Evolutionary conservation across 2,888 invertebrate genomes (phyloP), one percentile per base, ranked within the genome.

Genomic region (Drosophila pegasa): DNA sequence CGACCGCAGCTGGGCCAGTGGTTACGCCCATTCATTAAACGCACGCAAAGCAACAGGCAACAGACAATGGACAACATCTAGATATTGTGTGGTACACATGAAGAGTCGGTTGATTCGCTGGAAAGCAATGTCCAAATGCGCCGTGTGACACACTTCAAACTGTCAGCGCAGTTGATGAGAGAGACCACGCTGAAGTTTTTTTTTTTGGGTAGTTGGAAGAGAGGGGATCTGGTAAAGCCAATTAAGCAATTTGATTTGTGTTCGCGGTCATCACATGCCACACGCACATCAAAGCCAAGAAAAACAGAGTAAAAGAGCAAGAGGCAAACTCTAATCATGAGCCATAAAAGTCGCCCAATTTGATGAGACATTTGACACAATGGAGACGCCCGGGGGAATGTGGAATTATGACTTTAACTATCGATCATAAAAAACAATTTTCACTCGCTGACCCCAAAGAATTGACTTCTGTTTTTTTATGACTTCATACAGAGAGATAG

Each of bases 211-310:
- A 20, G 16, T 7, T 12, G 9, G 2, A 31, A 27, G 10, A 31
- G 41, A 38, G 33, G 2, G 18, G 31, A 29, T 33, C 56, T 48
- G 18, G 8, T 54, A 45, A 54, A 64, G 69, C 86, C 83, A 83
- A 83, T 83, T 83, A 88, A 86, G 87, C 88, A 88, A 88, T 88
- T 83, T 86, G 85, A 78, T 75, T 78, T 75, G 63, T 68, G 58
- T 60, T 69, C 63, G 64, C 54, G 64, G 37, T 38, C 59, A 18
- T 68, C 62, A 68, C 74, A 73, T 68, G 74, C 62, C 62, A 77
- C 68, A 75, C 60, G 59, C 75, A 73, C 27, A 38, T 35, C 40
- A 41, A 25, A 35, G 37, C 22, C n/a, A n/a, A n/a, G n/a, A 8
- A 31, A 64, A 54, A 27, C 18, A 12, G 25, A 48, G 51, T 0